Conservation (phyloP, 2,113 vertebrate genomes). For the Platysternon megacephalum region DNA sequence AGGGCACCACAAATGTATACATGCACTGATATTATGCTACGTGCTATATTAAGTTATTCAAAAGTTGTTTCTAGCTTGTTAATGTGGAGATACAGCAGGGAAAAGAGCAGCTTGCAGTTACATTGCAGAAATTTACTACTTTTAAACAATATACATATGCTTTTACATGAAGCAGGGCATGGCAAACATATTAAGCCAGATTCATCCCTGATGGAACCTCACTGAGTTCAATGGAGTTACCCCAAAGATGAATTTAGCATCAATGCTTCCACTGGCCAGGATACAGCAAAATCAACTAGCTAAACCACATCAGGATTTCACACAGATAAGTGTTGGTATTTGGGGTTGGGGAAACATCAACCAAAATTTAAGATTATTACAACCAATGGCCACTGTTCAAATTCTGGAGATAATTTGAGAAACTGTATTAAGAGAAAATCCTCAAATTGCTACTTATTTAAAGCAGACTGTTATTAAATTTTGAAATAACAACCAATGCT, state of each 20-base stretch:
- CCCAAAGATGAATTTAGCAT: neutral
- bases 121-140: neutral
- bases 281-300: neutral
- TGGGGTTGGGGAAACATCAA: neutral
- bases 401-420: neutral
- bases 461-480: neutral
- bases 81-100: neutral
- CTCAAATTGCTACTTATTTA: slow-evolving; percentile 3
- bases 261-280: neutral
- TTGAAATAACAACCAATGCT: neutral
- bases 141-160: neutral
- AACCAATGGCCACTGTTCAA: neutral
- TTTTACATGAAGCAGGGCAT: neutral
- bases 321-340: neutral
- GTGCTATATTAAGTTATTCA: neutral
- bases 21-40: neutral
- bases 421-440: neutral
- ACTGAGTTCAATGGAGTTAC: neutral
- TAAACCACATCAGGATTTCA: neutral
- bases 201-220: neutral
- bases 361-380: neutral
- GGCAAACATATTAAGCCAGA: neutral
- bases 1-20: slow-evolving; percentile 1
- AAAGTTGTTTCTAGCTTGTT: neutral
- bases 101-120: neutral